A percentile compares a stretch with the other conserved stretches of the same genome.
Evolutionary conservation across 2,888 invertebrate species (phyloP).

Genomic region (Dicyrtomina minuta): DNA sequence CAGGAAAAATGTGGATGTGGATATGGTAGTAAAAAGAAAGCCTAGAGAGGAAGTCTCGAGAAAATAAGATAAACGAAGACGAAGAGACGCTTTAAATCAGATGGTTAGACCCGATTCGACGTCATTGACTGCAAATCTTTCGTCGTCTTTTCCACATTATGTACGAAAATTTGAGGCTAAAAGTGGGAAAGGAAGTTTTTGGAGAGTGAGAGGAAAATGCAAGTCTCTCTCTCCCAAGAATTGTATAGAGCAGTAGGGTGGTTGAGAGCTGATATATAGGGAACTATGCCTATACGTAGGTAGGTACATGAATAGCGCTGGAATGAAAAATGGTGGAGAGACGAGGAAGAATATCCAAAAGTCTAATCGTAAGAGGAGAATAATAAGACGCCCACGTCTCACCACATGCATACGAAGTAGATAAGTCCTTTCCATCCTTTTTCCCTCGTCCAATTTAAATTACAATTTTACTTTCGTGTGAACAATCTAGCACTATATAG

Average conservation of each 20-base stretch:
- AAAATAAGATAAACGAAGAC: conserved; percentile 24
- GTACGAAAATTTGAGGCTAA: too few relatives aligned
- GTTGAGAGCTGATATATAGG: too few relatives aligned
- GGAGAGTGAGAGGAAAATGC: not conserved
- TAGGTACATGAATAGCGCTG: too few relatives aligned
- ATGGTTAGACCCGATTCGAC: conserved; percentile 31
- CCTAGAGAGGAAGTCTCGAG: too few relatives aligned
- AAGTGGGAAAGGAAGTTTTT: not conserved
- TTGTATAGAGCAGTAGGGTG: too few relatives aligned
- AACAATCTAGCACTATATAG: not conserved
- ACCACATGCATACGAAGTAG: conserved; percentile 33
- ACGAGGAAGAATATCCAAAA: conserved; percentile 32
- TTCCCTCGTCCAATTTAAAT: conserved; percentile 35
- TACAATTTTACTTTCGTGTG: conserved; percentile 23
- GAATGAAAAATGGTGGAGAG: conserved; percentile 27
- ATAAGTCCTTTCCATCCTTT: conserved; percentile 34
- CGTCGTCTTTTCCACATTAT: not conserved
- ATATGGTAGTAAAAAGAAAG: not conserved
- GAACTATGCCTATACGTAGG: too few relatives aligned
- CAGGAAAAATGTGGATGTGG: not conserved
- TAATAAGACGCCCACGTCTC: conserved; percentile 31
- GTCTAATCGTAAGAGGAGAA: conserved; percentile 18
- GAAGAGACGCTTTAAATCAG: conserved; percentile 28
- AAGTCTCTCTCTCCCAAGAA: too few relatives aligned
- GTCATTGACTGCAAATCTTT: conserved; percentile 26